These are phyloP conservation scores for Leuciscus waleckii DNA, from an alignment of 2,797 vertebrate genomes.

Conservation along the genomic window DNA sequence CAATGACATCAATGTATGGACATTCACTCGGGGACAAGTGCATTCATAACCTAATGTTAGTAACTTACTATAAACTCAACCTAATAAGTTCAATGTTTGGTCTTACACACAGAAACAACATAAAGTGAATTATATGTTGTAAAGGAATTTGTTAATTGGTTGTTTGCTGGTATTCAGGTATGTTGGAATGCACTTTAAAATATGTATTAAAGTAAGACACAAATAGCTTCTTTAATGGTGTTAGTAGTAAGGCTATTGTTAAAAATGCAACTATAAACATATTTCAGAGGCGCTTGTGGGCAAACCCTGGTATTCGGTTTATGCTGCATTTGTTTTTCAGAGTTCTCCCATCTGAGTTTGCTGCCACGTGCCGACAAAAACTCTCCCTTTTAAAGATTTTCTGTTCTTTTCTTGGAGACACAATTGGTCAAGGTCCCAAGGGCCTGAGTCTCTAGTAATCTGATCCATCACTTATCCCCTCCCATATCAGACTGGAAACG, in stretches of 20 bases:
- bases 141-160: not conserved
- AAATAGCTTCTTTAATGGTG: slow-evolving; percentile 53
- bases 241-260: slow-evolving; percentile 46
- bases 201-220: slow-evolving; percentile 54
- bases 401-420: slow-evolving; percentile 24
- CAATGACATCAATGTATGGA: slow-evolving; percentile 73
- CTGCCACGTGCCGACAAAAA: slow-evolving; percentile 37
- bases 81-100: slow-evolving; percentile 31
- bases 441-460: slow-evolving; percentile 35
- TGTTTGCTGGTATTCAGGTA: slow-evolving; percentile 27
- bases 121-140: slow-evolving; percentile 62
- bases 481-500: slow-evolving; percentile 33
- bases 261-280: slow-evolving; percentile 29
- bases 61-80: slow-evolving; percentile 69
- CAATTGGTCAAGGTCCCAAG: slow-evolving; percentile 39
- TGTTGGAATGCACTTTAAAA: slow-evolving; percentile 54
- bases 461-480: slow-evolving; percentile 37
- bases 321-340: not conserved
- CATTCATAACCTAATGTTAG: slow-evolving; percentile 78
- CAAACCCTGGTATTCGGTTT: slow-evolving; percentile 2
- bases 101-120: slow-evolving; percentile 65
- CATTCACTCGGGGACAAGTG: slow-evolving; percentile 82
- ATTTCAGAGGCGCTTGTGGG: slow-evolving; percentile 19
- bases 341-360: slow-evolving; percentile 15
- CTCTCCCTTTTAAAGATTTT: slow-evolving; percentile 47